Base-by-base conservation (phyloP, 2,888 invertebrate genomes). In the Mellilla xanthometata region DNA sequence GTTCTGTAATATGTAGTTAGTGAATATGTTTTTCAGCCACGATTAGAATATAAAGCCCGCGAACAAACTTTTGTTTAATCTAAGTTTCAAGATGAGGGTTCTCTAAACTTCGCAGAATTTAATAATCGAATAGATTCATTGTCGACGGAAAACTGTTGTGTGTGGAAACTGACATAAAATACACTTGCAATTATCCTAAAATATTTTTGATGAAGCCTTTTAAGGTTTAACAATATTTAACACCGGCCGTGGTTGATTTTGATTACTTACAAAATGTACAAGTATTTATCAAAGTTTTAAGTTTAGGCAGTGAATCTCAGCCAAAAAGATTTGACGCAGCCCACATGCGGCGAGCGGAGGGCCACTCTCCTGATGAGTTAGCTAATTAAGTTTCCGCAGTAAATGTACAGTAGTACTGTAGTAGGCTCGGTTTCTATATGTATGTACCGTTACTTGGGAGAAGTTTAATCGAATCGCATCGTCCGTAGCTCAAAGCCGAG, bases 391-490 rank as follows among this genome's bases (percentile, higher is more conserved):
- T 86, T 82, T 77, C 74, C 71, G 54, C 64, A 63, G 75, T 76
- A 76, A 76, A 76, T 76, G 73, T 81, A 83, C 76, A 72, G 62
- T 62, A n/a, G n/a, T 67, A 65, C 72, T 76, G 78, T 78, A 72
- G 79, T 81, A 83, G 83, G 79, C 79, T 71, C 75, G 71, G 70
- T 75, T 73, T 74, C 68, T 73, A 68, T 73, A 65, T 68, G 68
- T 72, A 64, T 66, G 73, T 80, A 79, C 78, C 83, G 28, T 48
- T 33, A 42, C 47, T 79, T 53, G 70, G 73, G 55, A 61, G 69
- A 81, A 87, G 83, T 88, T 89, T 84, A 88, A 88, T 88, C 87
- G 87, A 87, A 83, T 88, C 76, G 82, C 83, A 81, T 67, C 76
- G 79, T 68, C 81, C 78, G 73, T 64, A 62, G 72, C 72, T 70